Percentiles rank a stretch among this genome's conserved stretches.
Conservation (phyloP, 2,888 invertebrate species). For the Aphodius granarius region DNA sequence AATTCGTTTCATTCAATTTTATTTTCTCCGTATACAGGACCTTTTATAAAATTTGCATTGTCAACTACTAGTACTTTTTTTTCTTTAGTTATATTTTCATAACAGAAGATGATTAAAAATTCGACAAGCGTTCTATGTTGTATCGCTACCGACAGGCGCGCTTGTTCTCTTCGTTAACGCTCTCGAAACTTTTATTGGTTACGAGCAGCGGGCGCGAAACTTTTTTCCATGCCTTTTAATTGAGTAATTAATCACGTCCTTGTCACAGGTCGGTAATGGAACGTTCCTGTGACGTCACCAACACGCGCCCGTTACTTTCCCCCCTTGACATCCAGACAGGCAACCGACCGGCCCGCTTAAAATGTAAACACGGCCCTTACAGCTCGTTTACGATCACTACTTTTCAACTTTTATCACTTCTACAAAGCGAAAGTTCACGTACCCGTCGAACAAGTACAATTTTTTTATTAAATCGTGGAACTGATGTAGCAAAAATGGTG, state of each 20-base stretch:
- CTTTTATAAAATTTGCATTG: no score
- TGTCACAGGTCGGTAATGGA: conserved; percentile 6
- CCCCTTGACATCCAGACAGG: not conserved
- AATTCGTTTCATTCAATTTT: no score
- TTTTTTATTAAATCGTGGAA: no score
- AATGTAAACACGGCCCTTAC: not conserved
- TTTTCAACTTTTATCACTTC: no score
- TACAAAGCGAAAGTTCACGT: no score
- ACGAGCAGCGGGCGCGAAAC: not conserved
- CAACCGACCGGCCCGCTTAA: not conserved
- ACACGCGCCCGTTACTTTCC: not conserved
- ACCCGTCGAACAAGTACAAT: no score
- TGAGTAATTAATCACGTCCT: conserved; percentile 17
- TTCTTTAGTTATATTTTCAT: not conserved
- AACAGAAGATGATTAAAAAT: not conserved
- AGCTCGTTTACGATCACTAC: not conserved
- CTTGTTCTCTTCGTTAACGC: not conserved
- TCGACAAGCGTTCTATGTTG: not conserved
- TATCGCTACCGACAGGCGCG: not conserved
- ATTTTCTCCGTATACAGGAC: no score
- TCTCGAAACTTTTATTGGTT: not conserved
- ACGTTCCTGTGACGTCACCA: not conserved
- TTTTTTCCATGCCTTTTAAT: conserved; percentile 15
- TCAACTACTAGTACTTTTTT: no score
- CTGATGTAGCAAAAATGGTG: no score